A percentile compares a stretch with the other conserved stretches of the same genome.
These are phyloP conservation scores for Nephila pilipes DNA, from an alignment of 1,140 invertebrate genomes.

Conservation along the genomic window DNA sequence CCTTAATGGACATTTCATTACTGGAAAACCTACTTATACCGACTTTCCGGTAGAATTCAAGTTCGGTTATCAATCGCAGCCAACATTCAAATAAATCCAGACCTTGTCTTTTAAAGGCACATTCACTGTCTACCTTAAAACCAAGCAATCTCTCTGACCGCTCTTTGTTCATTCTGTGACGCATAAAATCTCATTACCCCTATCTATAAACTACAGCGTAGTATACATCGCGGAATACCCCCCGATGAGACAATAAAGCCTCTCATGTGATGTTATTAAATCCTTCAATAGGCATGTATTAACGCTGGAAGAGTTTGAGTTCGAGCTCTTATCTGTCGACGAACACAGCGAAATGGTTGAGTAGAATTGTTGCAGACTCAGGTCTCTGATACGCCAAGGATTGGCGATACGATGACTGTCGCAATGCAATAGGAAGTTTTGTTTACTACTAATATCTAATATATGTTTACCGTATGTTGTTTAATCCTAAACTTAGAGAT, in stretches of 20 bases:
- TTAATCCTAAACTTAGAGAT: neutral
- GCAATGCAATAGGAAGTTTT: slow-evolving; percentile 4
- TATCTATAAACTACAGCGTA: slow-evolving; percentile 68
- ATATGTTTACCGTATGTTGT: neutral
- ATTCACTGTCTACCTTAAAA: slow-evolving; percentile 13
- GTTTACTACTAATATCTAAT: slow-evolving; percentile 23
- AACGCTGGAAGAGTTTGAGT: slow-evolving; percentile 5
- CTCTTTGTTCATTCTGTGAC: slow-evolving; percentile 55
- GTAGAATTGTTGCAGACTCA: slow-evolving; percentile 41
- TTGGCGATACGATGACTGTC: neutral
- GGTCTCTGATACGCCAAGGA: slow-evolving; percentile 28
- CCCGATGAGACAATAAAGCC: slow-evolving; percentile 64
- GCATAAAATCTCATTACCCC: slow-evolving; percentile 66
- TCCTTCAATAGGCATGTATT: slow-evolving; percentile 69
- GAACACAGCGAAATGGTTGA: slow-evolving; percentile 61
- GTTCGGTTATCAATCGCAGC: slow-evolving; percentile 1
- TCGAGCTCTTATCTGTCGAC: slow-evolving; percentile 50
- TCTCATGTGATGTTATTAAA: slow-evolving; percentile 72
- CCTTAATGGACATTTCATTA: slow-evolving; percentile 47
- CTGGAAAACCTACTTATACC: neutral
- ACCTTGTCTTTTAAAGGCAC: neutral
- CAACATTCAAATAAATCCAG: slow-evolving; percentile 58
- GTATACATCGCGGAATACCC: neutral
- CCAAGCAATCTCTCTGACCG: slow-evolving; percentile 50
- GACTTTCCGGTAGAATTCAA: neutral